These are phyloP conservation scores for Eudemis profundana DNA, from an alignment of 2,888 invertebrate genomes.

Conservation along the genomic window DNA sequence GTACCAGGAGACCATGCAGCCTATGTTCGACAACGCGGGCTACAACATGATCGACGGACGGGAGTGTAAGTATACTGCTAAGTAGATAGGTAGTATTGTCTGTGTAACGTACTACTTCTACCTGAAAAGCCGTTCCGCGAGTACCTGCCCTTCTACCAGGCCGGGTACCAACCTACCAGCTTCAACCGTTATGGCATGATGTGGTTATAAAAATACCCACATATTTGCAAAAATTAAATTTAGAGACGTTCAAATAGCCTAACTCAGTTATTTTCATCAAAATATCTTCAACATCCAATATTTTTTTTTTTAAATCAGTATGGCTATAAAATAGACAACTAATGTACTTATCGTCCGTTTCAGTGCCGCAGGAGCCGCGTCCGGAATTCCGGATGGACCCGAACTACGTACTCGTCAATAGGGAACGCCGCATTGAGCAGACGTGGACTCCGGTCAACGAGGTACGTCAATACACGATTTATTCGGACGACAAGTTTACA, in stretches of 20 bases:
- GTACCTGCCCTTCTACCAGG: conserved; percentile 49
- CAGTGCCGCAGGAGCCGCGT: conserved; percentile 53
- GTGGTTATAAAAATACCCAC: no score
- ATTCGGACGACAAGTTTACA: no score
- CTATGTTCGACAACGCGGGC: conserved; percentile 25
- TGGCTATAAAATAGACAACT: no score
- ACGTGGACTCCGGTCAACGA: conserved; percentile 59
- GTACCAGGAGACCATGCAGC: conserved; percentile 48
- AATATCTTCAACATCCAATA: no score
- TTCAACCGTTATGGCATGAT: no score
- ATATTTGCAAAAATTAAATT: no score
- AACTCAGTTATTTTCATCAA: no score
- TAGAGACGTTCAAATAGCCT: no score
- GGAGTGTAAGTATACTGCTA: not conserved
- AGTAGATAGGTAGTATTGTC: conserved; percentile 50
- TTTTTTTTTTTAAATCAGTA: not conserved
- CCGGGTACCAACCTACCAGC: no score
- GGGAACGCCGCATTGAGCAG: conserved; percentile 55
- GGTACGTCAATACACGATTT: conserved; percentile 49
- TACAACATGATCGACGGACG: conserved; percentile 20
- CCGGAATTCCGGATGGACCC: conserved; percentile 55
- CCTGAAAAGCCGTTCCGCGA: conserved; percentile 35
- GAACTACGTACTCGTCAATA: conserved; percentile 50
- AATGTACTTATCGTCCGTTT: conserved; percentile 22
- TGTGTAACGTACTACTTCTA: conserved; percentile 45